A percentile compares a stretch with the other conserved stretches of the same genome.
Evolutionary conservation across 64 coral and sea anemone genomes (phyloP).

Genomic region (Pocillopora damicornis): DNA sequence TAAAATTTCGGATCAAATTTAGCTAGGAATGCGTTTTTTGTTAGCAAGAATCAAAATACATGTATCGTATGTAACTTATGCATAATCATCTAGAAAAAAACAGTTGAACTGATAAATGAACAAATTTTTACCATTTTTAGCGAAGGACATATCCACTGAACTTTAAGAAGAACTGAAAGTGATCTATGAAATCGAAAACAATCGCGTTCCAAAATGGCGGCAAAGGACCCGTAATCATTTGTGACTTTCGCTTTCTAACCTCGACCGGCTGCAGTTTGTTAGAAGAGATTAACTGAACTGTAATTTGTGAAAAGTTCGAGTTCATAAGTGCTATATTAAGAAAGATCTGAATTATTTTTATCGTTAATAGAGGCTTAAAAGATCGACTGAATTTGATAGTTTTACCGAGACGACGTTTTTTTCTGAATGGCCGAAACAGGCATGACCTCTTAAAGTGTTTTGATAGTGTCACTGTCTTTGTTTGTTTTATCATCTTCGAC

Average conservation of each 20-base stretch:
- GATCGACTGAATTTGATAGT: conserved; percentile 5
- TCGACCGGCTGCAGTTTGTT: neutral
- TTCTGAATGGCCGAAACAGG: neutral
- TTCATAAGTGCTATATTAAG: conserved; percentile 10
- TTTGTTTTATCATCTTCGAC: neutral
- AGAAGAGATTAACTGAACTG: neutral
- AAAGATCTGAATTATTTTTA: conserved; percentile 13
- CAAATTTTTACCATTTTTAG: no score
- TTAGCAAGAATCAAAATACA: no score
- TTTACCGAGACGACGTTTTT: neutral
- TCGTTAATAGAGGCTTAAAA: conserved; percentile 8
- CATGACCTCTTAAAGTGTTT: neutral
- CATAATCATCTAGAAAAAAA: no score
- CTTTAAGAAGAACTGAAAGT: no score
- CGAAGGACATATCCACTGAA: no score
- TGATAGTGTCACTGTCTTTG: neutral
- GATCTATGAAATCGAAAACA: no score
- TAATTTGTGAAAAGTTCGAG: neutral
- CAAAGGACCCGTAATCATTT: no score
- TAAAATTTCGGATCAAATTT: no score
- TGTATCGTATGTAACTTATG: no score
- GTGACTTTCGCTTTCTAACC: neutral
- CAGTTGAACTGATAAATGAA: no score
- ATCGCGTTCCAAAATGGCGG: no score
- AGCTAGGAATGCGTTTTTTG: no score